These are phyloP conservation scores for Myoxocephalus aenaeus DNA, from an alignment of 2,797 vertebrate species.

Conservation along the genomic window DNA sequence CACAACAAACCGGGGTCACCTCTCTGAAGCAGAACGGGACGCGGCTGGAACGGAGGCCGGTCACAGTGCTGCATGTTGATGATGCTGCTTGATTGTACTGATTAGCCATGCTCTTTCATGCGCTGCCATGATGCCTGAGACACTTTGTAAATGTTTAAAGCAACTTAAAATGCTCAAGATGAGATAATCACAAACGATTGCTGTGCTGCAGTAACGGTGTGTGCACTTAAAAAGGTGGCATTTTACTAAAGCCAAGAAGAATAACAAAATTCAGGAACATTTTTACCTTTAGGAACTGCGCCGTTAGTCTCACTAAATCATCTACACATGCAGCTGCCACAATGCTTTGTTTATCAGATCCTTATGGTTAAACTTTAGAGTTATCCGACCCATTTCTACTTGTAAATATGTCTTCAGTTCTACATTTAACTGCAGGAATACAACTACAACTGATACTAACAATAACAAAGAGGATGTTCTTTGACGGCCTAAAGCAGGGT, in stretches of 20 bases:
- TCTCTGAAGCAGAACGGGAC: conserved; percentile 33
- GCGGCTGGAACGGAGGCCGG: conserved; percentile 31
- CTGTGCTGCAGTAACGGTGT: background rate
- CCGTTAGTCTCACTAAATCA: background rate
- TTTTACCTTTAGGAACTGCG: background rate
- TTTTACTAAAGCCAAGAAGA: conserved; percentile 3
- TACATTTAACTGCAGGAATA: conserved; percentile 1
- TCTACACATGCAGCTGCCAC: conserved; percentile 3
- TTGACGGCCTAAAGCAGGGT: background rate
- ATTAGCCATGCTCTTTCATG: conserved; percentile 76
- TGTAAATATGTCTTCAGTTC: background rate
- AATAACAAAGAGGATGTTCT: background rate
- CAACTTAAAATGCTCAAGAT: conserved; percentile 33
- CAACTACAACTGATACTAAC: background rate
- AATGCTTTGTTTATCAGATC: conserved; percentile 3
- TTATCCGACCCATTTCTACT: background rate
- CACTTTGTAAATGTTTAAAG: conserved; percentile 36
- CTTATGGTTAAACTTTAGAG: background rate
- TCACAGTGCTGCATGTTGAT: conserved; percentile 47
- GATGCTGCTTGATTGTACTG: conserved; percentile 45
- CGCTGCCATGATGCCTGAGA: conserved; percentile 50
- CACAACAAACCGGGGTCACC: conserved; percentile 59
- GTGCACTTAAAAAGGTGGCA: background rate
- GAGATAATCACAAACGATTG: conserved; percentile 21
- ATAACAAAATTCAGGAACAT: background rate